Base-by-base conservation (phyloP, 2,888 invertebrate species). In the Endomychus coccineus region DNA sequence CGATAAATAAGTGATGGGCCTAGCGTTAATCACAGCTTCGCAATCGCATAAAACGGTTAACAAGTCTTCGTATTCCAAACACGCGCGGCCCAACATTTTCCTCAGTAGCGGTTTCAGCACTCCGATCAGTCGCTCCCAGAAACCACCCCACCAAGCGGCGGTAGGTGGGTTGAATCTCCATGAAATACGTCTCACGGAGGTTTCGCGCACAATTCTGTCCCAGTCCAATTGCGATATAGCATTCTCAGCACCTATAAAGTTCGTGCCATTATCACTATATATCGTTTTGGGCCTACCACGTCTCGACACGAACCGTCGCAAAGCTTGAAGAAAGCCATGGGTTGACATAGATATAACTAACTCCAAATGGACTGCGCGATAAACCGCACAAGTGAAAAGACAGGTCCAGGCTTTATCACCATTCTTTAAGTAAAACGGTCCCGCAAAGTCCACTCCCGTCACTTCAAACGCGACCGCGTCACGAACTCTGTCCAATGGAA, bases 141-240 rank as follows among this genome's bases (percentile, higher is more conserved):
- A 61, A 24, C 68, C 66, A 29, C 66, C 65, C 62, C 61, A 61
- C 66, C 67, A 69, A 2, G 65, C 46, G 3, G 64, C 58, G 1
- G 52, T 44, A 3, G 62, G 62, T 3, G 61, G 58, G 32, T 59
- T 67, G 40, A 66, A 67, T 6, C 44, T 40, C 58, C 58, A 56
- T 16, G 24, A 17, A 23, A 58, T 54, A 15, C 47, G 32, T 13
- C 47, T 31, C 2, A 46, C 34, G 1, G 44, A 14, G 15, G 45
- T 44, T 15, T 42, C 32, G 9, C 42, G 22, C 4, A 14, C 6
- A 13, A 59, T 50, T 4, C 29, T 25, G 2, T 45, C 39, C 56
- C 51, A 55, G 29, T 59, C 43, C 15, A 58, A 17, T 11, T 39
- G 12, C 17, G 33, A 6, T 40, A 57, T 45, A 1, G 42, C 27